Evolutionary conservation across 1,140 invertebrate species (phyloP).

Genomic region (Penaeus indicus): DNA sequence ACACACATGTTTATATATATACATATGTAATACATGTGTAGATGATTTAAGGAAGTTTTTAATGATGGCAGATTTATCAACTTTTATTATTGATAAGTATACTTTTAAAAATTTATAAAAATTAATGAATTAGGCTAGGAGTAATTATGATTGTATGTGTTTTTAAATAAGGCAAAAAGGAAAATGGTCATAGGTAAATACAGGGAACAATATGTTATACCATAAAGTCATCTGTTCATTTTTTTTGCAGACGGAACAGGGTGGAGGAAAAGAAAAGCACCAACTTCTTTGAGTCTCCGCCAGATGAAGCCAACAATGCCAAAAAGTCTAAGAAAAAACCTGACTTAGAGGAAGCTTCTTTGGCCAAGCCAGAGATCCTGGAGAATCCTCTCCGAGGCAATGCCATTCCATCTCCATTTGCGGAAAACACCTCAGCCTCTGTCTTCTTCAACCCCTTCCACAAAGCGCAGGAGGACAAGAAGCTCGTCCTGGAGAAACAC

Average conservation of each 20-base stretch:
- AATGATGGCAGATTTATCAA: too few species aligned
- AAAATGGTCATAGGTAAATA: too few species aligned
- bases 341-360: neutral
- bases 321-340: slow-evolving; percentile 52
- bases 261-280: slow-evolving; percentile 27
- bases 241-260: slow-evolving; percentile 29
- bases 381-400: slow-evolving; percentile 54
- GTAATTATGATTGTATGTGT: too few species aligned
- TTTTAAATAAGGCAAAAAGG: too few species aligned
- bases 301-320: slow-evolving; percentile 15
- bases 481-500: slow-evolving; percentile 90
- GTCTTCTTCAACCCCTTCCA: slow-evolving; percentile 92
- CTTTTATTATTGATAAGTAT: too few species aligned
- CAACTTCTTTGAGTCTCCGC: slow-evolving; percentile 52
- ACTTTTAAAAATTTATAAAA: too few species aligned
- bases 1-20: too few species aligned
- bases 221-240: neutral
- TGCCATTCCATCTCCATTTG: slow-evolving; percentile 46
- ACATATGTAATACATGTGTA: too few species aligned
- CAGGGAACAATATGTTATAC: too few species aligned
- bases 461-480: slow-evolving; percentile 89
- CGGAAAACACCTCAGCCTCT: slow-evolving; percentile 69
- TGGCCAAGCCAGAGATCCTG: slow-evolving; percentile 43
- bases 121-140: too few species aligned
- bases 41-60: too few species aligned